Percentiles rank a stretch among this genome's conserved stretches.
These are phyloP conservation scores for Antitype chi DNA, from an alignment of 2,888 invertebrate species.

Conservation along the genomic window DNA sequence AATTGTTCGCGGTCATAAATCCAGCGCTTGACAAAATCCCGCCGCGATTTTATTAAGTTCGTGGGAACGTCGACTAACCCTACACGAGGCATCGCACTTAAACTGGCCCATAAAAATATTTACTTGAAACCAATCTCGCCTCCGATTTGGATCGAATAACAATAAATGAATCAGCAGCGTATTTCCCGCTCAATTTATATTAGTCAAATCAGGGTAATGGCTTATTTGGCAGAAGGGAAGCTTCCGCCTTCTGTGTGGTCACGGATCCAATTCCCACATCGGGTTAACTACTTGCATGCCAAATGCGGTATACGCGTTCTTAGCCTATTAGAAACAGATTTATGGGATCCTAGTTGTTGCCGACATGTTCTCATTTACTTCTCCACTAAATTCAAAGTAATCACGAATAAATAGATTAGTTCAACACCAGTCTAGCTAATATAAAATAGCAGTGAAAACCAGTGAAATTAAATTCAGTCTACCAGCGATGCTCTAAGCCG, in stretches of 20 bases:
- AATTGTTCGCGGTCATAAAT: no score
- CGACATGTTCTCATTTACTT: neutral
- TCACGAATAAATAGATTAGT: neutral
- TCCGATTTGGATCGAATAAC: slow-evolving; percentile 13
- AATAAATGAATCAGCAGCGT: slow-evolving; percentile 37
- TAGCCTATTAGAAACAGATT: slow-evolving; percentile 1
- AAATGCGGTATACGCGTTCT: slow-evolving; percentile 16
- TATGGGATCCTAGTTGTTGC: neutral
- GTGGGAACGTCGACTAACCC: neutral
- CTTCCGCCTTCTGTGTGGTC: slow-evolving; percentile 30
- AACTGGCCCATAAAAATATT: slow-evolving; percentile 15
- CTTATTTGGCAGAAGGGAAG: slow-evolving; percentile 32
- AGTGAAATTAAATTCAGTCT: no score
- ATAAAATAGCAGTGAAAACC: no score
- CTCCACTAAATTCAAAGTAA: neutral
- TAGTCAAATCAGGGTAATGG: slow-evolving; percentile 40
- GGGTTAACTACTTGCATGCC: slow-evolving; percentile 19
- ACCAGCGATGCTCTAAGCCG: no score
- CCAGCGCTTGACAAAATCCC: no score
- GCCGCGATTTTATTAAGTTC: no score
- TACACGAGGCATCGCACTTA: slow-evolving; percentile 1
- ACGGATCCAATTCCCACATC: slow-evolving; percentile 17
- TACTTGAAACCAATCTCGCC: slow-evolving; percentile 16
- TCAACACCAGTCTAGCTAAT: no score
- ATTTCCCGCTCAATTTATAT: slow-evolving; percentile 48